Percentiles rank a stretch among this genome's conserved stretches.
These are phyloP conservation scores for Esox lucius DNA, from an alignment of 2,797 vertebrate species.

Conservation along the genomic window DNA sequence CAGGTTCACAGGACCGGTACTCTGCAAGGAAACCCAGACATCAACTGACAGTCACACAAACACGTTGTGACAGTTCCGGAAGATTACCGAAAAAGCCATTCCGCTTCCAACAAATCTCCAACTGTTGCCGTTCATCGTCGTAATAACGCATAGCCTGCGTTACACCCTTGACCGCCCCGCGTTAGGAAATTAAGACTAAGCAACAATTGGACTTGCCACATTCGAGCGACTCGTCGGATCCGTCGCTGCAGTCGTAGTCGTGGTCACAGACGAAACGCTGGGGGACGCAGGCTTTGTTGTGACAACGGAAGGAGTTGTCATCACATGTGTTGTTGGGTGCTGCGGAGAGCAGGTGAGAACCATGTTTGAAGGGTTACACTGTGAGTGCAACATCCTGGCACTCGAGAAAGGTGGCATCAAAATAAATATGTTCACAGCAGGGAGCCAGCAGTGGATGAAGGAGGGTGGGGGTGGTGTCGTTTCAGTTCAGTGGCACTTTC, in stretches of 20 bases:
- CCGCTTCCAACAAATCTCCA: not conserved
- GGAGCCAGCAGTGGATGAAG: not conserved
- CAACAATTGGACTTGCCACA: constrained; percentile 83
- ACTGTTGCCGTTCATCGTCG: no score
- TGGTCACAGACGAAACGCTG: constrained; percentile 93
- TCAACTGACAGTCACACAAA: constrained; percentile 16
- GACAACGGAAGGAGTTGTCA: constrained; percentile 91
- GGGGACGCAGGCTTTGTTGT: constrained; percentile 91
- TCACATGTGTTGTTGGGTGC: constrained; percentile 97
- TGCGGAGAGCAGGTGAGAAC: constrained; percentile 56
- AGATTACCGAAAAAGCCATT: not conserved
- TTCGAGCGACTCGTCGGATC: constrained; percentile 91
- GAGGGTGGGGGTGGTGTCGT: not conserved
- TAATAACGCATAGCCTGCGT: not conserved
- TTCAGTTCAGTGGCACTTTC: not conserved
- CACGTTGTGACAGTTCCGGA: not conserved
- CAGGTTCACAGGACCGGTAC: constrained; percentile 85
- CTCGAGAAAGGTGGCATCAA: not conserved
- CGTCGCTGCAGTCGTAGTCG: constrained; percentile 95
- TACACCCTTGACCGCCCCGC: not conserved
- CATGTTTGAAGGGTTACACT: constrained; percentile 1
- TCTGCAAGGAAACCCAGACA: constrained; percentile 67
- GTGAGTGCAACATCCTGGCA: not conserved
- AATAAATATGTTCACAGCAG: constrained; percentile 6
- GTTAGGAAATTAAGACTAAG: not conserved